Percentiles rank a stretch among this genome's conserved stretches.
Conservation (phyloP, 2,113 vertebrate genomes). For the Stigmatopora argus region DNA sequence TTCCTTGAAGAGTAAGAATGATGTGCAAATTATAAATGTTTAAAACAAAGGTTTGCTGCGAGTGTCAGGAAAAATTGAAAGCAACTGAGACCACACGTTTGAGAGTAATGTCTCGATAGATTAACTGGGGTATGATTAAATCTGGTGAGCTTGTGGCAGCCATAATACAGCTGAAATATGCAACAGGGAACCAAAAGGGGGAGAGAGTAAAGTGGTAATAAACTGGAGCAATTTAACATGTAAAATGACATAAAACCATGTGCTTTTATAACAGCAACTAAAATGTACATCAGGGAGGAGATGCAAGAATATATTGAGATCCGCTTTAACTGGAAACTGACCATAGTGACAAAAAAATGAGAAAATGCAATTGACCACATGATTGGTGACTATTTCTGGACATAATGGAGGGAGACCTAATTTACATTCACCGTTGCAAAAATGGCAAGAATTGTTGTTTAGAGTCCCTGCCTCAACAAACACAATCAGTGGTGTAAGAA, state of each 20-base stretch:
- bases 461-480: neutral
- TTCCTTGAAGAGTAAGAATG: neutral
- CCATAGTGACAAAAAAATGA: neutral
- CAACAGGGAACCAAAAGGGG: neutral
- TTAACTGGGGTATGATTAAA: neutral
- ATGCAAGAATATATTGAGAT: neutral
- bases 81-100: conserved; percentile 2
- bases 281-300: neutral
- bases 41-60: neutral
- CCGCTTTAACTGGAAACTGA: neutral
- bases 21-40: neutral
- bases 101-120: neutral
- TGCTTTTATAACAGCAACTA: neutral
- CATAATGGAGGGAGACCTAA: neutral
- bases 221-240: neutral
- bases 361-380: neutral
- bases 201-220: neutral
- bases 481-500: neutral
- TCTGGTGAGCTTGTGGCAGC: neutral
- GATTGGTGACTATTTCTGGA: neutral
- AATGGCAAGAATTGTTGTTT: conserved; percentile 5
- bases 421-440: conserved; percentile 1
- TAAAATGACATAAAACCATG: neutral
- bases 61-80: conserved; percentile 1
- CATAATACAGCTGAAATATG: neutral